Evolutionary conservation across 2,113 vertebrate genomes (phyloP).

Genomic region (Pelecanus crispus): DNA sequence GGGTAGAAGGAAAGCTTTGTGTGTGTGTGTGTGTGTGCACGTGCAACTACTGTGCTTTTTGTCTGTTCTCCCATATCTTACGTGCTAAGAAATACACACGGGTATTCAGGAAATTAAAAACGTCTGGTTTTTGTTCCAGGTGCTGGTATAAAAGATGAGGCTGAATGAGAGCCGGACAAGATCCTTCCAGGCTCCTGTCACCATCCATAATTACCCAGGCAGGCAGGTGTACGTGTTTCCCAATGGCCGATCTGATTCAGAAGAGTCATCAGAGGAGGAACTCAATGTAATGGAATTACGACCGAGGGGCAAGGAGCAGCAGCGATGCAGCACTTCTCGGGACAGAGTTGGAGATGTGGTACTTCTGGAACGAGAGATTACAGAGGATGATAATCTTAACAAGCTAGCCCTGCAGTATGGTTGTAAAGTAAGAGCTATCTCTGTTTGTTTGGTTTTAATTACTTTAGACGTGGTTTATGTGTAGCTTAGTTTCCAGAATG

Average conservation of each 20-base stretch:
- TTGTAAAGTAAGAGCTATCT: constrained; percentile 81
- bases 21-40: too few species aligned
- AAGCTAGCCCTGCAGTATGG: constrained; percentile 93
- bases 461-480: rapidly evolving
- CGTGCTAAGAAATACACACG: neutral
- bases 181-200: constrained; percentile 85
- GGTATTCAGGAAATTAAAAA: neutral
- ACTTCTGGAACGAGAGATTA: constrained; percentile 81
- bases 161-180: constrained; percentile 69
- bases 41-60: neutral
- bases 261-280: constrained; percentile 82
- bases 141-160: constrained; percentile 73
- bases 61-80: neutral
- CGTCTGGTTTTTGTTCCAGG: neutral
- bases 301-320: constrained; percentile 66
- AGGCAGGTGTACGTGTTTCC: constrained; percentile 86
- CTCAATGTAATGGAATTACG: constrained; percentile 70
- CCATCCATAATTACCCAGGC: constrained; percentile 76
- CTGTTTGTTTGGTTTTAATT: neutral
- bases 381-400: constrained; percentile 84
- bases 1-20: neutral
- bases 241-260: constrained; percentile 51
- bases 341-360: constrained; percentile 60
- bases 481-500: neutral
- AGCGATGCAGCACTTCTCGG: neutral